Percentiles rank a stretch among this genome's conserved stretches.
Conservation (phyloP, 2,797 vertebrate species). For the Taenioides sp. region DNA sequence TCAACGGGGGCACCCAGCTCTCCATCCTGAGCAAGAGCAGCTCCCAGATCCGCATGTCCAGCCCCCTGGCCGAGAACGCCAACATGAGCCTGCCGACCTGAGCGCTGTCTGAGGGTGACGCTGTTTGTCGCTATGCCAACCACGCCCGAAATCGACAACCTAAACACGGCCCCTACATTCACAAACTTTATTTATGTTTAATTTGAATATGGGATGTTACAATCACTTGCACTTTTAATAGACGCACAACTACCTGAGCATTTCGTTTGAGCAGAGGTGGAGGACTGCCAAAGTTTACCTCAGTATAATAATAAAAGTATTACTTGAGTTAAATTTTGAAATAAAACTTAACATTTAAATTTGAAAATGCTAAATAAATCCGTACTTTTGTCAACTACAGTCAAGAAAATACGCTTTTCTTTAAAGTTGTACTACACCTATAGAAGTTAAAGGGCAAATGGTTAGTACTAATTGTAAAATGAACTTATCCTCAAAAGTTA, state of each 20-base stretch:
- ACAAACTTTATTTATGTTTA: slow-evolving; percentile 9
- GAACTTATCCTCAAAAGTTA: background rate
- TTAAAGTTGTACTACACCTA: no score
- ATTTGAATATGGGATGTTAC: slow-evolving; percentile 1
- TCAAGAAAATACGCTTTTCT: background rate
- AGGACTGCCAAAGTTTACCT: background rate
- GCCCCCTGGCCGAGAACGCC: slow-evolving; percentile 91
- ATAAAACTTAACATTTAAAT: background rate
- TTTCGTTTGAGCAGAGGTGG: background rate
- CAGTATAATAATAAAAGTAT: background rate
- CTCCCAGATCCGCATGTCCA: slow-evolving; percentile 99
- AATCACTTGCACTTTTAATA: slow-evolving; percentile 6
- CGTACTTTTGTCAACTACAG: background rate
- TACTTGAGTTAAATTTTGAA: background rate
- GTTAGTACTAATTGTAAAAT: background rate
- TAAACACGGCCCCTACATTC: slow-evolving; percentile 53
- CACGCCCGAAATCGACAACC: slow-evolving; percentile 55
- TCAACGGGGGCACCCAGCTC: slow-evolving; percentile 96
- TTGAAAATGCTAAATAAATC: no score
- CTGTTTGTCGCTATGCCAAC: slow-evolving; percentile 9
- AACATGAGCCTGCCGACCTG: slow-evolving; percentile 90
- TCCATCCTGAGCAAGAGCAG: slow-evolving; percentile 99
- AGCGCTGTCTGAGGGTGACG: slow-evolving; percentile 57
- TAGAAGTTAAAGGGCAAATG: no score
- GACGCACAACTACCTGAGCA: slow-evolving; percentile 5